A percentile compares a stretch with the other conserved stretches of the same genome.
These are phyloP conservation scores for Odontophorus gujanensis DNA, from an alignment of 2,113 vertebrate genomes.

Conservation along the genomic window DNA sequence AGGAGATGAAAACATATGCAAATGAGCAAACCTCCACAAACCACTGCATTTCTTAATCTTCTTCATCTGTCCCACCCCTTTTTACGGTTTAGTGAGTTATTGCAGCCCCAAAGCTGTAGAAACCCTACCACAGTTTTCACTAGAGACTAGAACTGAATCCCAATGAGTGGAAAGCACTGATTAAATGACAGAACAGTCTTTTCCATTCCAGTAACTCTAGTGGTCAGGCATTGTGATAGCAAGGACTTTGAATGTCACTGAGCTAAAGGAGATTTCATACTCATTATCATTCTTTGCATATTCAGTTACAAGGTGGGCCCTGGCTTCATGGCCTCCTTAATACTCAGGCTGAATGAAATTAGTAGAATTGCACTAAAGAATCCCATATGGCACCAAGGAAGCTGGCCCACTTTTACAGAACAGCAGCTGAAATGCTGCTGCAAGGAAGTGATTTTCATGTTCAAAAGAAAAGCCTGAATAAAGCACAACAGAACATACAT, in stretches of 20 bases:
- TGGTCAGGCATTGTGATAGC: conserved; percentile 50
- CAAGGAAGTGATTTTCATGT: not conserved
- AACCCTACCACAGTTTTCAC: conserved; percentile 40
- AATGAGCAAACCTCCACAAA: conserved; percentile 53
- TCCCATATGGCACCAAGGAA: not conserved
- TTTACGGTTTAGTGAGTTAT: conserved; percentile 54
- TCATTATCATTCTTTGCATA: conserved; percentile 39
- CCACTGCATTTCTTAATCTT: conserved; percentile 56
- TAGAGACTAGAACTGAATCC: conserved; percentile 51
- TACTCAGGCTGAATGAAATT: not conserved
- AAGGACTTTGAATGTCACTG: conserved; percentile 60
- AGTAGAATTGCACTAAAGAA: not conserved
- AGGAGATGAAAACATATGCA: conserved; percentile 57
- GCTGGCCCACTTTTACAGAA: not conserved
- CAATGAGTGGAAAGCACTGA: conserved; percentile 47
- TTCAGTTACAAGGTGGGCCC: conserved; percentile 2
- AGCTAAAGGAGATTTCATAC: conserved; percentile 34
- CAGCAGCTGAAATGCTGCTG: not conserved
- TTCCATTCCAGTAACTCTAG: conserved; percentile 63
- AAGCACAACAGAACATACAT: not conserved
- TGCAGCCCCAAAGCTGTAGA: conserved; percentile 49
- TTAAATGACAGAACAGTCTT: conserved; percentile 61
- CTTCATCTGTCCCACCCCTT: conserved; percentile 57
- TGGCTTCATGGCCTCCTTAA: not conserved
- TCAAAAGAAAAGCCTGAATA: not conserved